A percentile compares a stretch with the other conserved stretches of the same genome.
These are phyloP conservation scores for Apodemus agrarius DNA, from an alignment of 2,797 vertebrate species.

Conservation along the genomic window DNA sequence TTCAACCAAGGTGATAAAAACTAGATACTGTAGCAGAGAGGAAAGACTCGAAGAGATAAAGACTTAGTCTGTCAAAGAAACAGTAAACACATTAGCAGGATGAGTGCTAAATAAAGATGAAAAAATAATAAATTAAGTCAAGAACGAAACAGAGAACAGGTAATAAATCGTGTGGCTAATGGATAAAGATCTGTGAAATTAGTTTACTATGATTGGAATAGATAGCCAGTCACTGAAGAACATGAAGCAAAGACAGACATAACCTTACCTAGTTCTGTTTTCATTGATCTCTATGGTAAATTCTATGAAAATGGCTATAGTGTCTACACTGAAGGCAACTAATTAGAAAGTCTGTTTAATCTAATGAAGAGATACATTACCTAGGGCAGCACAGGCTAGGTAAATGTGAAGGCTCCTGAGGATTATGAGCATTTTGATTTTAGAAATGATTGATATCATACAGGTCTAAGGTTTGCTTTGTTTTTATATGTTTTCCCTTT, in stretches of 20 bases:
- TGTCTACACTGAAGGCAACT: background rate
- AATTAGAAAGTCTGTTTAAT: background rate
- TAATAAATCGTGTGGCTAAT: background rate
- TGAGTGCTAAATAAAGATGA: background rate
- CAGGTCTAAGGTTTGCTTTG: background rate
- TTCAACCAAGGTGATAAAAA: background rate
- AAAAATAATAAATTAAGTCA: background rate
- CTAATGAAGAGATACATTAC: background rate
- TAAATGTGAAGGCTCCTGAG: background rate
- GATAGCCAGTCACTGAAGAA: background rate
- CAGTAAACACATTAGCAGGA: background rate
- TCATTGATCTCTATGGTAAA: background rate
- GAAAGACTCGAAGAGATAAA: background rate
- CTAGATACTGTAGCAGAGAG: background rate
- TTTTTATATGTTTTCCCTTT: background rate
- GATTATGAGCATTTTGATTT: background rate
- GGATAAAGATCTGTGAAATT: background rate
- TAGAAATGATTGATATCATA: background rate
- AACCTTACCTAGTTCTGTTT: background rate
- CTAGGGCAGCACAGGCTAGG: background rate
- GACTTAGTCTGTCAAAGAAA: background rate
- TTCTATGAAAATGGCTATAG: background rate
- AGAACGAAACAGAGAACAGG: background rate
- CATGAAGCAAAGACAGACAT: background rate
- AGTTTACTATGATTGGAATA: background rate